Base-by-base conservation (phyloP, 1,140 invertebrate species). In the Neodiprion pinetum region DNA sequence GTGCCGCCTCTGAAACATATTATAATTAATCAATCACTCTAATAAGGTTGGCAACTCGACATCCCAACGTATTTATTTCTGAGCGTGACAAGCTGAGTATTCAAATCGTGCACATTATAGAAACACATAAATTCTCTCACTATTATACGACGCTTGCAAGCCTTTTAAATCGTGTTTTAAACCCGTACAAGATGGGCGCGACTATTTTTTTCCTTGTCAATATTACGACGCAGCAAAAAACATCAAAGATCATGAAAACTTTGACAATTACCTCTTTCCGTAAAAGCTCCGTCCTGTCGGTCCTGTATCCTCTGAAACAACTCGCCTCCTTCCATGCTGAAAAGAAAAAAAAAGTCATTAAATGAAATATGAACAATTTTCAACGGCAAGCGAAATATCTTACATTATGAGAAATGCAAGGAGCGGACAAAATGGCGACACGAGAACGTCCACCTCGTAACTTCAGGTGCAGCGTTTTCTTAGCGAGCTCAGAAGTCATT, bases 241-340 rank as follows among this genome's bases (percentile, higher is more conserved):
- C 28, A 40, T 40, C 28, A 40, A 40, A 5, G 5, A 40, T 40
- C 28, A 40, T 40, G 0, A 40, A 40, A 40, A 40, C 28, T 40
- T 71, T 50, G 14, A 48, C 65, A 72, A 76, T 85, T 88, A 96
- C 95, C 95, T 92, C 97, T 91, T 89, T 99, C 97, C 17, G 97
- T 99, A 86, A 99, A 99, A 61, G 97, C 95, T 67, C 95, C 94
- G 80, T 98, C 96, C 75, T 95, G 93, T 82, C 96, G 92, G 72
- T 98, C 96, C 90, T 99, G 97, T 87, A 99, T 99, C 84, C 97
- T 92, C 84, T 97, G 96, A 88, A 99, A 98, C 48, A 99, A 89
- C 86, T 99, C 98, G 4, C 98, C 98, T 66, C 98, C 98, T 86
- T 98, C 96, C 96, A 99, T 98, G 85, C 95, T 96, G 78, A 73